Percentiles rank a stretch among this genome's conserved stretches.
These are phyloP conservation scores for Uropsilus gracilis DNA, from an alignment of 2,113 vertebrate species.

Conservation along the genomic window DNA sequence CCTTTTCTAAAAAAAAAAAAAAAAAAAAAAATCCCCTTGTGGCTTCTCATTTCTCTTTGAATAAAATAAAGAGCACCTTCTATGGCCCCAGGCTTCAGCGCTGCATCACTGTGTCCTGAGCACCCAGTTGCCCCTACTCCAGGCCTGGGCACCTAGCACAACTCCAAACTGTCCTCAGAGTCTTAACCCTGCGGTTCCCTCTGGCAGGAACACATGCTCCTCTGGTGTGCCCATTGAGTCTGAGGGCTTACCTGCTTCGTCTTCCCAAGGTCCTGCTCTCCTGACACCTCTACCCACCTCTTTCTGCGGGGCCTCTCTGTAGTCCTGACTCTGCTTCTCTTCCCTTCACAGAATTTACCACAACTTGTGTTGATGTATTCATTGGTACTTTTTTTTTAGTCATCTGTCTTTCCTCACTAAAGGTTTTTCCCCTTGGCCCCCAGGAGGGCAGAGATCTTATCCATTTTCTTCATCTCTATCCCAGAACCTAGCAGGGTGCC, in stretches of 20 bases:
- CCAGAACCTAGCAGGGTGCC: background rate
- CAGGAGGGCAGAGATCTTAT: background rate
- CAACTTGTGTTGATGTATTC: background rate
- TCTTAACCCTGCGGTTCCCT: background rate
- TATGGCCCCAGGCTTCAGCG: background rate
- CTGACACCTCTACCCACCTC: background rate
- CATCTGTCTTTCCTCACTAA: background rate
- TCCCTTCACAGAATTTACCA: background rate
- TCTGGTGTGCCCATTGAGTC: background rate
- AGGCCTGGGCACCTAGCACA: background rate
- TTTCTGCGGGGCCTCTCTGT: background rate
- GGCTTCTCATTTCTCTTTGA: background rate
- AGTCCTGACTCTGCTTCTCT: background rate
- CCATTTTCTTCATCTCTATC: background rate
- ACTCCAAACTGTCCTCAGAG: background rate
- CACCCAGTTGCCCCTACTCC: no score
- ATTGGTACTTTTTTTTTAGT: background rate
- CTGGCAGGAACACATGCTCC: background rate
- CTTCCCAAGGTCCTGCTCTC: background rate
- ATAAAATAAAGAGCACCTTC: background rate
- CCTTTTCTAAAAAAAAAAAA: no score
- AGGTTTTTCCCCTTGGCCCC: background rate
- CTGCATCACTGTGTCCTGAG: rapidly evolving
- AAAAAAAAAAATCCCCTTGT: background rate
- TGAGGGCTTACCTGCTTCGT: background rate